Evolutionary conservation across 2,797 vertebrate species (phyloP), one percentile per base, ranked within the genome.

Genomic region (Ptychadena robeensis): DNA sequence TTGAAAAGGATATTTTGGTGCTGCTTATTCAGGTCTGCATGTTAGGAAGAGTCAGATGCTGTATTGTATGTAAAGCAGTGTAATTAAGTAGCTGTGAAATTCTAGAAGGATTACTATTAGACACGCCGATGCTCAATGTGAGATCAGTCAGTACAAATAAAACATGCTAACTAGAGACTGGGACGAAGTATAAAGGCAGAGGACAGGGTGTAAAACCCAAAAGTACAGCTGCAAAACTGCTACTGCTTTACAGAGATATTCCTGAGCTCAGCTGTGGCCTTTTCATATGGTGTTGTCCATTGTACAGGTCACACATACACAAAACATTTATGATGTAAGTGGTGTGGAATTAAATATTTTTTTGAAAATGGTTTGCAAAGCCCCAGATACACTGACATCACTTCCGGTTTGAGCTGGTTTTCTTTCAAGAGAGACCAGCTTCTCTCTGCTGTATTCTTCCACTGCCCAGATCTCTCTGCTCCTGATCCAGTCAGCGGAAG

Each of bases 41-140:
- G 65, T 28, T 44, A 44, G 37, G 68, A 38, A 31, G 34, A 32
- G 53, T 71, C 53, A 63, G 78, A 40, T 15, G 68, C 27, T 71
- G 67, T 72, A 63, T 63, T 80, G 57, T 72, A 72, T 64, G 79
- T 73, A 44, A 64, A 70, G 66, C 44, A 59, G 48, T 76, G 57
- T 68, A 82, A 82, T 82, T 61, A 82, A 76, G 65, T 76, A 76
- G 48, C 73, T 67, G 63, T 81, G 40, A 73, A 67, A 73, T 81
- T 74, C 70, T 81, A 35, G 30, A 65, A 40, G 73, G n/a, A 75
- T 82, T 82, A 59, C 34, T 75, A 38, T 69, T 30, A 75, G 72
- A 31, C 64, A 61, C 18, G 27, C 72, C 31, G 34, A 44, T 69
- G 57, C 63, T 53, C 37, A 25, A 30, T 35, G 57, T 66, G 71